Conservation (phyloP, 2,113 vertebrate genomes). For the Odocoileus hemionus region DNA sequence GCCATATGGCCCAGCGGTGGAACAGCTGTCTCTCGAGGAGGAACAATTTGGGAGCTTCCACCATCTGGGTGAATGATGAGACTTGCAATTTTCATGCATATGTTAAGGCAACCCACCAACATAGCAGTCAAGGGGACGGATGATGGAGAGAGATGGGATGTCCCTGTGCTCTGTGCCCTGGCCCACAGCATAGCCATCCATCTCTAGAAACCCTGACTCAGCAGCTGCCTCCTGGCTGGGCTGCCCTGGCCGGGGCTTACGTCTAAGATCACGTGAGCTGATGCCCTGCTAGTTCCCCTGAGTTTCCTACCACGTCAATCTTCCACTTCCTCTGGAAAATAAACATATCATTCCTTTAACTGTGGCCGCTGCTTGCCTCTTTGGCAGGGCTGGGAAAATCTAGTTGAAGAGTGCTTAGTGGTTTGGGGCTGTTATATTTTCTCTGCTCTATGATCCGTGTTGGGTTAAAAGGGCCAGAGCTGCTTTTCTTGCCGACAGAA, state of each 20-base stretch:
- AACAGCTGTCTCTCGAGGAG: conserved; percentile 80
- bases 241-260: conserved; percentile 10
- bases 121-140: background rate
- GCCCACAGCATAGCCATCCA: background rate
- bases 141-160: background rate
- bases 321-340: conserved; percentile 52
- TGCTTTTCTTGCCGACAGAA: conserved; percentile 39
- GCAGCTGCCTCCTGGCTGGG: background rate
- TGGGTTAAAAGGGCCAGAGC: conserved; percentile 63
- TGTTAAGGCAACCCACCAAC: conserved; percentile 16
- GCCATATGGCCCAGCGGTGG: conserved; percentile 79
- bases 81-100: conserved; percentile 46
- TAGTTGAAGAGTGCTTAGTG: conserved; percentile 54
- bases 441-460: conserved; percentile 70
- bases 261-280: conserved; percentile 36
- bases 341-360: background rate
- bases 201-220: conserved; percentile 23
- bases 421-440: conserved; percentile 68
- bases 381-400: conserved; percentile 14
- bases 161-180: background rate
- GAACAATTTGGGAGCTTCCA: conserved; percentile 68
- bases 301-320: background rate
- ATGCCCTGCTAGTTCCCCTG: background rate
- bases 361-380: background rate
- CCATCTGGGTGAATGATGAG: conserved; percentile 78